Base-by-base conservation (phyloP, 92 coral and sea anemone genomes). In the Parazoanthus swiftii region DNA sequence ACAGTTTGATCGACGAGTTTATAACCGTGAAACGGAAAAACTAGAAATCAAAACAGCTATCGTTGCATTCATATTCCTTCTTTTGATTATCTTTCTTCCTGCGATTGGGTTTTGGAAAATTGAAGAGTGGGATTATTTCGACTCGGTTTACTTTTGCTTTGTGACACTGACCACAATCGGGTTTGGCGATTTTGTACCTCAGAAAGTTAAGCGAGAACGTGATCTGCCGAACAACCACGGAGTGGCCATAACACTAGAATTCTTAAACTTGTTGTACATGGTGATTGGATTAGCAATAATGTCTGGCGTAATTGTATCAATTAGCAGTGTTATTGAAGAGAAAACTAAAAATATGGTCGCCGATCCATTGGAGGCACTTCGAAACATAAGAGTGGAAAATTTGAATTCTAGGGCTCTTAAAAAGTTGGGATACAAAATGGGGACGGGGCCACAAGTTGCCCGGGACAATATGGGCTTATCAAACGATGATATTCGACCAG, bases 301-400 rank as follows among this genome's bases (percentile, higher is more conserved):
- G 99, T 97, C 99, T 16, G 98, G 99, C 56, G 99, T 97, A 5
- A 93, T 97, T 59, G 99, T 97, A 5, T 93, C 99, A 5, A 97
- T 97, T 4, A 95, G 98, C 67, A 98, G 99, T 67, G 99, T 97
- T 42, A 97, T 97, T 38, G 99, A 97, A 66, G 96, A 93, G 59
- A 97, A 97, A 89, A 97, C 99, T 0, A 95, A 97, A 85, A 94
- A 91, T 82, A 89, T 95, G 50, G 91, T 88, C 50, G 97, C 91
- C 25, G 99, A 97, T 90, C 99, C 99, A 14, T 86, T 97, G 68
- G 99, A 97, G 48, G 94, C 98, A 4, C 88, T 97, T 70, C 89
- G 90, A 82, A 89, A 91, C 46, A 94, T 95, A 37, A 91, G 92
- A 50, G 92, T 93, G 79, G 98, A 93, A 85, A 97, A 95, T 85